phyloP scores from a whole-genome alignment of 2,888 invertebrate genomes.

The Drosophila yooni region DNA sequence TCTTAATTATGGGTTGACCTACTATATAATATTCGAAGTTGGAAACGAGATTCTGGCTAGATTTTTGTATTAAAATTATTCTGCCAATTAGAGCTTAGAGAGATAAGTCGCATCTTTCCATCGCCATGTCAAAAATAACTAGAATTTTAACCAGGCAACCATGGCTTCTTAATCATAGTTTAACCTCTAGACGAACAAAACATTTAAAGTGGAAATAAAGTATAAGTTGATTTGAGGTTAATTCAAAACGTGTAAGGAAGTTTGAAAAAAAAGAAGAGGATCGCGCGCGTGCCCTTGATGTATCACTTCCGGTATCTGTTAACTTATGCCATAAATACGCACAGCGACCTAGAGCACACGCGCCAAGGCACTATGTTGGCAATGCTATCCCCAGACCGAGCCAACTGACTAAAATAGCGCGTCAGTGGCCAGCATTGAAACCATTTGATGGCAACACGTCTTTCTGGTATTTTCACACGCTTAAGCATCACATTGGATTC shows the following conservation, averaged over 20 bases:
- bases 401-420: constrained; percentile 50
- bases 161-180: not conserved
- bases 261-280: constrained; percentile 28
- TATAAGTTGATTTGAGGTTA: constrained; percentile 66
- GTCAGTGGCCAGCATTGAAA: constrained; percentile 59
- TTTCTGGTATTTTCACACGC: constrained; percentile 85
- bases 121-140: not conserved
- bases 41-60: not conserved
- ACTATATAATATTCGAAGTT: not conserved
- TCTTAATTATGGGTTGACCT: not conserved
- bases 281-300: constrained; percentile 71
- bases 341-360: constrained; percentile 67
- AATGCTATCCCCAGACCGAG: constrained; percentile 19
- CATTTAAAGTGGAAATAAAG: constrained; percentile 8
- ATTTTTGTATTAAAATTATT: not conserved
- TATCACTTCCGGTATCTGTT: constrained; percentile 81
- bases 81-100: not conserved
- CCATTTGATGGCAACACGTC: constrained; percentile 82
- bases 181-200: not conserved
- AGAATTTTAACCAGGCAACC: not conserved
- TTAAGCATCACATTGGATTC: constrained; percentile 85
- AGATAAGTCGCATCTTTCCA: not conserved
- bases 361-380: constrained; percentile 44
- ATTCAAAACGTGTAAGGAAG: constrained; percentile 65
- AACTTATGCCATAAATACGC: constrained; percentile 78